Percentiles rank a stretch among this genome's conserved stretches.
These are phyloP conservation scores for Cydia splendana DNA, from an alignment of 1,140 invertebrate species.

Conservation along the genomic window DNA sequence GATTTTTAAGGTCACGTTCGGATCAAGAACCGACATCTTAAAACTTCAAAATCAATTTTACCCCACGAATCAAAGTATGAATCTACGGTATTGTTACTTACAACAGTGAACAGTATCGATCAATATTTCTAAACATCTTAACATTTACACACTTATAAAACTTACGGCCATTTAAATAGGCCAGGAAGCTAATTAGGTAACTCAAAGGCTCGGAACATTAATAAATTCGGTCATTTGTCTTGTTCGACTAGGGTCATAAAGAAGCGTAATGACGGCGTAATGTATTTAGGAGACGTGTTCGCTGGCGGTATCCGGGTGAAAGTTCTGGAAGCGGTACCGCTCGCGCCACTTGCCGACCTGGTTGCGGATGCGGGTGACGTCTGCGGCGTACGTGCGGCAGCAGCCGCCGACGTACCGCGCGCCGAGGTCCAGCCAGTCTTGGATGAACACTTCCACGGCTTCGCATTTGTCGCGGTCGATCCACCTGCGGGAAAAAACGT, in stretches of 20 bases:
- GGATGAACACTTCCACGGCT: slow-evolving; percentile 80
- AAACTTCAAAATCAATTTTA: too few relatives aligned
- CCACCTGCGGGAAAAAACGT: slow-evolving; percentile 74
- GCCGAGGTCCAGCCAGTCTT: slow-evolving; percentile 83
- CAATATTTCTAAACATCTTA: slow-evolving; percentile 12
- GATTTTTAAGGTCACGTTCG: too few relatives aligned
- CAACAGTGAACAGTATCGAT: neutral
- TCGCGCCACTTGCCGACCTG: slow-evolving; percentile 80
- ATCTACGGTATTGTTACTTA: too few relatives aligned
- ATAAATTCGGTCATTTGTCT: slow-evolving; percentile 32
- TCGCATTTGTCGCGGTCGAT: slow-evolving; percentile 81
- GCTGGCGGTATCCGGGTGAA: neutral
- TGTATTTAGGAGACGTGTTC: slow-evolving; percentile 13
- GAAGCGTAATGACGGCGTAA: slow-evolving; percentile 9
- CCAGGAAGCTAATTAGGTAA: slow-evolving; percentile 26
- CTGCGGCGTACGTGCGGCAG: slow-evolving; percentile 84
- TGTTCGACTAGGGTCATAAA: slow-evolving; percentile 22
- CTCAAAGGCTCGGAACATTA: slow-evolving; percentile 20
- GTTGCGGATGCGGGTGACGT: slow-evolving; percentile 81
- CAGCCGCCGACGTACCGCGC: slow-evolving; percentile 86
- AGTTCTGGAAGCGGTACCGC: slow-evolving; percentile 56
- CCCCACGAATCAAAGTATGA: too few relatives aligned
- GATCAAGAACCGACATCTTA: too few relatives aligned
- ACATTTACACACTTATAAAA: slow-evolving; percentile 26
- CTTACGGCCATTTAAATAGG: slow-evolving; percentile 7